phyloP scores from a whole-genome alignment of 2,888 invertebrate genomes.

The Caenorhabditis wallacei region DNA sequence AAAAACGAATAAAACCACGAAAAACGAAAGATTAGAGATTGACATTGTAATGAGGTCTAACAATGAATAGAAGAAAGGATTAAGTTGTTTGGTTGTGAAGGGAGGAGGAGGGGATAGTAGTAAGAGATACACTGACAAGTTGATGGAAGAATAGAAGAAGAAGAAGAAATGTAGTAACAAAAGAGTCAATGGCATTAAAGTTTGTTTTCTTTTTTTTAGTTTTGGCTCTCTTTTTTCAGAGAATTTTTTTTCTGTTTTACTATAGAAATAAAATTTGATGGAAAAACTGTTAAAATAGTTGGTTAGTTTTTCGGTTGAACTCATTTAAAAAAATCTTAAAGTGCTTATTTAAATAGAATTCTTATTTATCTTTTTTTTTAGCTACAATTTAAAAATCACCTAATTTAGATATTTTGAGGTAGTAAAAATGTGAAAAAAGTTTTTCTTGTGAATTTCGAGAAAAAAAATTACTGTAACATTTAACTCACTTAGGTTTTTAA shows the following conservation, averaged over 20 bases:
- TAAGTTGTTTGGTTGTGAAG: slow-evolving; percentile 16
- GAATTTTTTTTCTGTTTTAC: background rate
- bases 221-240: background rate
- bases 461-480: too few relatives aligned
- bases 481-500: too few relatives aligned
- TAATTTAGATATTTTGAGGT: too few relatives aligned
- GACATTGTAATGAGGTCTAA: slow-evolving; percentile 39
- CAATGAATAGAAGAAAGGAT: slow-evolving; percentile 9
- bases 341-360: too few relatives aligned
- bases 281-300: too few relatives aligned
- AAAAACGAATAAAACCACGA: background rate
- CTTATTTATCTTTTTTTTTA: too few relatives aligned
- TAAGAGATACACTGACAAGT: slow-evolving; percentile 32
- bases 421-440: too few relatives aligned
- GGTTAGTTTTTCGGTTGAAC: too few relatives aligned
- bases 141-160: slow-evolving; percentile 8
- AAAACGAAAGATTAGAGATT: slow-evolving; percentile 2
- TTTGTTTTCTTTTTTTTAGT: background rate
- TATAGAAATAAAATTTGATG: background rate
- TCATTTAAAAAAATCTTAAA: too few relatives aligned
- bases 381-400: too few relatives aligned
- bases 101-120: background rate
- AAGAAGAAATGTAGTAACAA: slow-evolving; percentile 8
- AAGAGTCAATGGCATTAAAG: slow-evolving; percentile 17
- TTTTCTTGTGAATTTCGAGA: too few relatives aligned